Evolutionary conservation across 35 echinoderm and acorn worm species (phyloP), one percentile per base, ranked within the genome.

Genomic region (Eucidaris tribuloides): DNA sequence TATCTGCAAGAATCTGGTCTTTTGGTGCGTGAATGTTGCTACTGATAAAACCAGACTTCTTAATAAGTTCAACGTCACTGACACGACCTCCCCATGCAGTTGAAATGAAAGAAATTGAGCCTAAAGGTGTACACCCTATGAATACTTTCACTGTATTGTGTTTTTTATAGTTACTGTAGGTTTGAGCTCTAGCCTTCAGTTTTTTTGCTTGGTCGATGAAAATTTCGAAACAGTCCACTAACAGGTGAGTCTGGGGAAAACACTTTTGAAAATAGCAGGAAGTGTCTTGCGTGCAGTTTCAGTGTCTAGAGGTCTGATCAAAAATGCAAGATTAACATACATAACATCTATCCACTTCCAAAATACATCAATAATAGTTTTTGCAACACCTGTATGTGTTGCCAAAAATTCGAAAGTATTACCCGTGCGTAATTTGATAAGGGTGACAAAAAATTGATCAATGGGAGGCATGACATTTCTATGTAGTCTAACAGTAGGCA

Each of bases 121-220:
- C 83, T 5, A 86, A 48, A 20, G 83, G 83, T 78, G 83, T 11
- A 48, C 83, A 86, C 3, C 66, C 83, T 25, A 86, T 55, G 29
- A 86, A 86, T 55, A 78, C 83, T 77, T 86, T 86, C n/a, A 85
- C 50, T 5, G 82, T 85, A 38, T 85, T 85, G 28, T 85, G 63
- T 52, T 54, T 58, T 86, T 86, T 86, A 59, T 77, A 86, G 36
- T 76, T 86, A 29, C 66, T 77, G 32, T 86, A 86, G 19, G 83
- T 86, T 37, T 77, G 83, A 27, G 83, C 83, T 38, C 83, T 76
- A 9, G 83, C 83, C 37, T 77, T 77, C 2, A 86, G 58, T 2
- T 64, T 83, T 36, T 71, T 70, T 84, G 66, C 65, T 36, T 77
- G 46, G 35, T 76, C 83, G 20, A 86, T 86, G 54, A 86, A 86